Evolutionary conservation across 2,888 invertebrate species (phyloP), one percentile per base, ranked within the genome.

Genomic region (Saturnia japonica): DNA sequence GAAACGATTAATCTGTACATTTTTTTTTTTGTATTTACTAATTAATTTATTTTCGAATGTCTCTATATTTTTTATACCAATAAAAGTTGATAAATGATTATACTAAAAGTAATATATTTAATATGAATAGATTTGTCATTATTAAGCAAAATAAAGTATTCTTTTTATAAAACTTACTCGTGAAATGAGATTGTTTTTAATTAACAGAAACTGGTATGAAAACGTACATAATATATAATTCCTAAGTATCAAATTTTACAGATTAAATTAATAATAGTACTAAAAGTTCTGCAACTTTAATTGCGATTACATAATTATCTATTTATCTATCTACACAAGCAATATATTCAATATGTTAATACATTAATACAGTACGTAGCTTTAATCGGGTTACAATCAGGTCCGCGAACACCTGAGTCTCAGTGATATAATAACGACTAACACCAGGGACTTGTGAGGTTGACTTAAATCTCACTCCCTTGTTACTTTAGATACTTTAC

Each of bases 1-100:
- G 77, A 74, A 75, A 74, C 68, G 47, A 75, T 74, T 70, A 75
- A 71, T 72, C 40, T n/a, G 64, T 64, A 40, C 19, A 19, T 19
- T 64, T 34, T 6, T 47, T 47, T 47, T 47, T 19, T 47, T 47
- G 16, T 47, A 47, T 47, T 7, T 16, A 47, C 1, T n/a, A 47
- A 7, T n/a, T 43, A 0, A 19, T 47, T 47, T 34, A 34, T 34
- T 4, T 34, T 34, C 34, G 6, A 34, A 34, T 34, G 3, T 34
- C 6, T 34, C 34, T 4, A 4, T 34, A 34, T 34, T 4, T 34
- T 34, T 34, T 34, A 34, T 34, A 34, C 34, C 34, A 34, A 34
- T 34, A 2, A 34, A 34, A 34, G 6, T 34, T 34, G 34, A 34
- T 34, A 34, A 34, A 34, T 34, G 34, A 4, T 34, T 34, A 34